Conservation (phyloP, 2,113 vertebrate species). For the Lepus timidus region DNA sequence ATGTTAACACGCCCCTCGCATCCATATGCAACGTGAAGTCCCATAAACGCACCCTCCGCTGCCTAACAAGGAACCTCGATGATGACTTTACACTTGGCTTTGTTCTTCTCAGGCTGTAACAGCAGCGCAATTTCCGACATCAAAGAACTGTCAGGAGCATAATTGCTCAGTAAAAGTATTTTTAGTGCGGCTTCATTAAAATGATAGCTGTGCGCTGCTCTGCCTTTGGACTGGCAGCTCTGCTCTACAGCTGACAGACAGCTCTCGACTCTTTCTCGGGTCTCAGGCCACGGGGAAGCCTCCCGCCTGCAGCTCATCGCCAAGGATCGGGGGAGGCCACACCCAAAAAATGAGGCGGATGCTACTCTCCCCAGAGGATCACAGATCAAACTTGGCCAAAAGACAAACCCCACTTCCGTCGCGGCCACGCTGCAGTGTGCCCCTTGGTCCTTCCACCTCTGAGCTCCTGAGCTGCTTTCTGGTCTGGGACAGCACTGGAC, state of each 20-base stretch:
- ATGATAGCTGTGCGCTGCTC: slow-evolving; percentile 15
- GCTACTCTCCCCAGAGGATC: neutral
- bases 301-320: neutral
- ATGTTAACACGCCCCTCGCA: neutral
- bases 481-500: neutral
- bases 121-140: slow-evolving; percentile 71
- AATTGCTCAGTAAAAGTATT: slow-evolving; percentile 68
- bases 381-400: neutral
- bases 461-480: neutral
- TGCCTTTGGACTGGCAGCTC: slow-evolving; percentile 56
- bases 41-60: slow-evolving; percentile 39
- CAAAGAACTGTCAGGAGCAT: slow-evolving; percentile 75
- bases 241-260: neutral
- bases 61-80: slow-evolving; percentile 61
- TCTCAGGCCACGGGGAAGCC: slow-evolving; percentile 11
- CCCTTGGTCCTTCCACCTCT: neutral
- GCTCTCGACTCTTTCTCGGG: slow-evolving; percentile 46
- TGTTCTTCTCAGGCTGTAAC: slow-evolving; percentile 68
- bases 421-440: neutral
- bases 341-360: neutral
- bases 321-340: neutral
- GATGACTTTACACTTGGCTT: slow-evolving; percentile 72
- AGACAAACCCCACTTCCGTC: neutral
- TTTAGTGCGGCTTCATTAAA: slow-evolving; percentile 65
- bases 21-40: slow-evolving; percentile 40